Evolutionary conservation across 2,797 vertebrate species (phyloP).

Genomic region (Enteromius paludinosus): DNA sequence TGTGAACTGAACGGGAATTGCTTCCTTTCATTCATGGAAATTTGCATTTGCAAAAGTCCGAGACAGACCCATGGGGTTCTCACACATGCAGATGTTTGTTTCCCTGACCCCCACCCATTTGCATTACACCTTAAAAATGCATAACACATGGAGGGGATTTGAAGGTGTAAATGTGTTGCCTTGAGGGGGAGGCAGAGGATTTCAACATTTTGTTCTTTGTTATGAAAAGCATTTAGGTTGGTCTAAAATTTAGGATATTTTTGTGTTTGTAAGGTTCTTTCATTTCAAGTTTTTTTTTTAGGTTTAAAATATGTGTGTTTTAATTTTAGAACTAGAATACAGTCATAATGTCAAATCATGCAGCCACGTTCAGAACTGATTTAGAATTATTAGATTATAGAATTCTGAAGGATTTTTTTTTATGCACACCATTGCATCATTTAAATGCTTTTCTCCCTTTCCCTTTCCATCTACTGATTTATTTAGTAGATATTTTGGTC

Average conservation of each 20-base stretch:
- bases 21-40: conserved; percentile 16
- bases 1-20: conserved; percentile 20
- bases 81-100: conserved; percentile 39
- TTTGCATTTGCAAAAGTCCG: conserved; percentile 40
- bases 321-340: neutral
- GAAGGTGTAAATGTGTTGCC: conserved; percentile 40
- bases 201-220: neutral
- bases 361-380: neutral
- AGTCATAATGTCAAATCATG: neutral
- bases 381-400: neutral
- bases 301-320: neutral
- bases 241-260: neutral
- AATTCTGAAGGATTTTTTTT: neutral
- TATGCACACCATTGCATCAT: neutral
- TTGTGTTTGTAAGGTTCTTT: neutral
- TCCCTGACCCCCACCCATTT: neutral
- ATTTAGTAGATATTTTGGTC: neutral
- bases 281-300: too few relatives aligned
- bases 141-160: conserved; percentile 25
- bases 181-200: conserved; percentile 8
- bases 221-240: neutral
- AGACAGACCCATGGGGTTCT: conserved; percentile 31
- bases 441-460: neutral
- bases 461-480: neutral
- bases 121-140: conserved; percentile 31